These are phyloP conservation scores for Thalassophryne amazonica DNA, from an alignment of 2,797 vertebrate genomes.

Conservation along the genomic window DNA sequence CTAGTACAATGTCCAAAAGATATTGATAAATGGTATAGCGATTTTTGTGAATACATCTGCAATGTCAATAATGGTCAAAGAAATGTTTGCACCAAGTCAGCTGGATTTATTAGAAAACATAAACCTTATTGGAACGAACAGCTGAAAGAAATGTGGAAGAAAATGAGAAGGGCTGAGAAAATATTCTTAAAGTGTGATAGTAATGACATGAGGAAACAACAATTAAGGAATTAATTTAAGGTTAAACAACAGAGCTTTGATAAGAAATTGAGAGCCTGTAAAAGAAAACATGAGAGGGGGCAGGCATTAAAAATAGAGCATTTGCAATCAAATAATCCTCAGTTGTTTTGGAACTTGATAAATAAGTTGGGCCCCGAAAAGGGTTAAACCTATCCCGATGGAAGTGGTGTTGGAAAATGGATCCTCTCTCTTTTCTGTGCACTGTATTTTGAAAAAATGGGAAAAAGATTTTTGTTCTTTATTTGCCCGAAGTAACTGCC, in stretches of 20 bases:
- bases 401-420: background rate
- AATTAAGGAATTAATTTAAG: background rate
- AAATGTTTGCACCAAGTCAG: background rate
- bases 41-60: background rate
- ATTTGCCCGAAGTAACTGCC: too few relatives aligned
- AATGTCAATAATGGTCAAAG: background rate
- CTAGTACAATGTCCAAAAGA: background rate
- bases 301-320: background rate
- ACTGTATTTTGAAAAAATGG: background rate
- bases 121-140: background rate
- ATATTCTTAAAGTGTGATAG: too few relatives aligned
- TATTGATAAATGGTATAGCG: background rate
- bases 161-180: too few relatives aligned
- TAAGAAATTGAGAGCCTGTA: too few relatives aligned
- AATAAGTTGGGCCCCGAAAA: background rate
- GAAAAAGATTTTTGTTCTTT: background rate
- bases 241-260: too few relatives aligned
- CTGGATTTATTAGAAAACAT: background rate
- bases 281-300: background rate
- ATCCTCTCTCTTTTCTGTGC: too few relatives aligned
- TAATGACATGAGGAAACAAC: too few relatives aligned
- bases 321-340: background rate
- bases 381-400: background rate
- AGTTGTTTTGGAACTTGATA: background rate
- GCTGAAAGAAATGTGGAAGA: too few relatives aligned